These are phyloP conservation scores for Taenioides sp. DNA, from an alignment of 2,797 vertebrate genomes.

Conservation along the genomic window DNA sequence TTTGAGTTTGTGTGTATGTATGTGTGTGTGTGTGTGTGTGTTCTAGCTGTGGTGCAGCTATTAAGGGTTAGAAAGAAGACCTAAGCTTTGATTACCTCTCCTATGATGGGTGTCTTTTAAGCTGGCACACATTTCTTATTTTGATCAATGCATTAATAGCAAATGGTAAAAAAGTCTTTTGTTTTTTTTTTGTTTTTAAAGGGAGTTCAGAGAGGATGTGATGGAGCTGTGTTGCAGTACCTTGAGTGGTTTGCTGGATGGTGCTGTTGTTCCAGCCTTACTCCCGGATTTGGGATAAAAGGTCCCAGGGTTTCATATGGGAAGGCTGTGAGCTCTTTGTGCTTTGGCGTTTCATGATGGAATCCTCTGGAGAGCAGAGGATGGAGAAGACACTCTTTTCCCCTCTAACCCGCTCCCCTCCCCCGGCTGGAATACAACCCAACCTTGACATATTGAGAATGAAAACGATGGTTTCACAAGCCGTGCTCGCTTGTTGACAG, in stretches of 20 bases:
- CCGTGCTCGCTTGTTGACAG: conserved; percentile 70
- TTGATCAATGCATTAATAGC: conserved; percentile 57
- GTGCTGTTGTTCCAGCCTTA: conserved; percentile 68
- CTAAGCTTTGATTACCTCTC: conserved; percentile 50
- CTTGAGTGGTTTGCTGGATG: conserved; percentile 49
- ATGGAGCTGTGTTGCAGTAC: conserved; percentile 39
- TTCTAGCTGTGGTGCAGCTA: conserved; percentile 40
- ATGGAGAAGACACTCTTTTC: conserved; percentile 71
- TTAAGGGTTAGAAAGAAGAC: conserved; percentile 52
- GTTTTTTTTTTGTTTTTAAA: conserved; percentile 13
- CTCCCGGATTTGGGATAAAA: conserved; percentile 49
- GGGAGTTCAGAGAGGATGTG: conserved; percentile 3
- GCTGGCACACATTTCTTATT: conserved; percentile 26
- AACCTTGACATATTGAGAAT: conserved; percentile 75
- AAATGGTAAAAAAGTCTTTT: conserved; percentile 7
- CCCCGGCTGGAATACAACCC: conserved; percentile 66
- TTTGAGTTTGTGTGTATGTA: conserved; percentile 60
- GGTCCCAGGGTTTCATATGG: conserved; percentile 62
- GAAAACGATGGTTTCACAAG: conserved; percentile 71
- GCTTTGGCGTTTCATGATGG: conserved; percentile 73
- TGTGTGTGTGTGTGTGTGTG: conserved; percentile 30
- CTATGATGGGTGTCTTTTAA: conserved; percentile 26
- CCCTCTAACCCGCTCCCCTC: conserved; percentile 47
- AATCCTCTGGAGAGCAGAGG: conserved; percentile 77
- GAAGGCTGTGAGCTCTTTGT: conserved; percentile 74